Base-by-base conservation (phyloP, 2,888 invertebrate genomes). In the Terebella lapidaria region DNA sequence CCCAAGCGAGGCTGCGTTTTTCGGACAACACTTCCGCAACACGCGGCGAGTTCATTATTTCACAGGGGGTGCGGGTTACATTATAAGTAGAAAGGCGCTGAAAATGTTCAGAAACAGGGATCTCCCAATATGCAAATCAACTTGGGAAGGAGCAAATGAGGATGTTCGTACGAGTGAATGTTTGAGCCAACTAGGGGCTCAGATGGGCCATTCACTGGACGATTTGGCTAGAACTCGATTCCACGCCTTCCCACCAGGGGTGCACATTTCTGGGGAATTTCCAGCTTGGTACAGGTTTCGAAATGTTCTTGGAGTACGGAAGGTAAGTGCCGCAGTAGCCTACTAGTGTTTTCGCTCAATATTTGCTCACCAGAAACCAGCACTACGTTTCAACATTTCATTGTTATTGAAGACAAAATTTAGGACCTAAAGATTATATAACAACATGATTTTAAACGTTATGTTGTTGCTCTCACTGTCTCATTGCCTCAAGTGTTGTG, bases 151-250 rank as follows among this genome's bases (percentile, higher is more conserved):
- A 2, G 72, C 72, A 1, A 35, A 35, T n/a, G 76, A 76, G 58
- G 76, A 76, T 56, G 74, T 69, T 0, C 71, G 74, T 56, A 63
- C 75, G 26, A 75, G 75, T 1, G 67, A 67, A 49, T 76, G 76
- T 67, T 69, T 76, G 69, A 58, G 71, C 54, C 69, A 68, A 22
- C 60, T 76, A 26, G 75, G 74, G 1, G 72, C 76, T 0, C 70
- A 70, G 55, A 65, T 71, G 3, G 70, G 67, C 3, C 70, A 72
- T 46, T 70, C 74, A 1, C 61, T 67, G 25, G 76, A 76, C 57
- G 64, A 10, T 35, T 10, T 15, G n/a, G 72, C 72, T 1, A 62
- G 75, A 55, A 71, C 70, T 49, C 61, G 75, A 29, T 76, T 75
- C 61, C 75, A 76, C 59, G 74, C 73, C 53, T 76, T 76, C 60